phyloP scores from a whole-genome alignment of 2,888 invertebrate genomes.

The Limnephilus auricula region DNA sequence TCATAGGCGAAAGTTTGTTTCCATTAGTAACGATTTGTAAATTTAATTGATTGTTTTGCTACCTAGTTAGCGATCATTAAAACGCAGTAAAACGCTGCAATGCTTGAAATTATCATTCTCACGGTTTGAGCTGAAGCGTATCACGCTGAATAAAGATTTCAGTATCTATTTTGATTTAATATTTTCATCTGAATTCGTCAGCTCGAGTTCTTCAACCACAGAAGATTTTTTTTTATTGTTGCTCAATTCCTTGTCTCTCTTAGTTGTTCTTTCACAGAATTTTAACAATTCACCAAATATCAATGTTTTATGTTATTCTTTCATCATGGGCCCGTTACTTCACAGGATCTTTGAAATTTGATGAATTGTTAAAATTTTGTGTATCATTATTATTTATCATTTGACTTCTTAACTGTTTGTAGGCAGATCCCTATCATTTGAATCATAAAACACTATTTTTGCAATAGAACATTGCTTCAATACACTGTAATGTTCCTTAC shows the following conservation, averaged over 20 bases:
- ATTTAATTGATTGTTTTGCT: neutral
- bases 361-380: too few relatives aligned
- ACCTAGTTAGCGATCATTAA: neutral
- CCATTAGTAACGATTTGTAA: neutral
- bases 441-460: neutral
- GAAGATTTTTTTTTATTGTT: neutral
- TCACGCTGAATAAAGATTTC: neutral
- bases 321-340: too few relatives aligned
- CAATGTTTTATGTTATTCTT: too few relatives aligned
- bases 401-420: neutral
- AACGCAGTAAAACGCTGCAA: neutral
- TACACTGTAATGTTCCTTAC: neutral
- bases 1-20: slow-evolving; percentile 13
- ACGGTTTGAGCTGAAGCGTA: neutral
- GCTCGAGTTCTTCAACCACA: neutral
- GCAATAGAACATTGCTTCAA: neutral
- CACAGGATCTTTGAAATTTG: too few relatives aligned
- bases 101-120: neutral
- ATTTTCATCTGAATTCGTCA: neutral
- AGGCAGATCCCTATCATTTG: neutral
- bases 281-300: too few relatives aligned
- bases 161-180: neutral
- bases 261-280: too few relatives aligned
- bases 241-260: neutral
- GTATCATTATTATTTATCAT: too few relatives aligned